Conservation (phyloP, 2,113 vertebrate genomes). For the Atherinomorus stipes region DNA sequence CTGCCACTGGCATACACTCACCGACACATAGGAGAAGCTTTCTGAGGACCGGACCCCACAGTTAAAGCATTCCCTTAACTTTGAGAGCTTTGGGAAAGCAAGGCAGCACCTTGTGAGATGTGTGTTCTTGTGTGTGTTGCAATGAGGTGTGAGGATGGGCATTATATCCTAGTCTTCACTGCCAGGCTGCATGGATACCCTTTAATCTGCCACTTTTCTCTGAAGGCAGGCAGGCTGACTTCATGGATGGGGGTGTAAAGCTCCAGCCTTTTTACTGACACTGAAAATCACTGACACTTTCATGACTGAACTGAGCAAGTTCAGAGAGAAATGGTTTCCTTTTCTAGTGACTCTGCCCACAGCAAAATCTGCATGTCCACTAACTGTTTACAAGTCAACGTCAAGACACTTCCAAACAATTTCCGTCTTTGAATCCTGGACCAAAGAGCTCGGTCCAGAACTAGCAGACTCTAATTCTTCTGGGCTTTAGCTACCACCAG, state of each 20-base stretch:
- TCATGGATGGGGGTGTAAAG: neutral
- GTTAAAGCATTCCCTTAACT: slow-evolving; percentile 9
- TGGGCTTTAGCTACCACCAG: slow-evolving; percentile 71
- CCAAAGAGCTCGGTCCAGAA: slow-evolving; percentile 65
- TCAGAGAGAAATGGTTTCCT: neutral
- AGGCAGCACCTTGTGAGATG: slow-evolving; percentile 20
- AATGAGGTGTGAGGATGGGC: slow-evolving; percentile 45
- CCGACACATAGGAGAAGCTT: slow-evolving; percentile 84
- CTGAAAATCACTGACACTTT: slow-evolving; percentile 9
- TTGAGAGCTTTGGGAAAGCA: slow-evolving; percentile 11
- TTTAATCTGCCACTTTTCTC: slow-evolving; percentile 50
- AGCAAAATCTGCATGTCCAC: slow-evolving; percentile 56
- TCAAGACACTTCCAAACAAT: slow-evolving; percentile 35
- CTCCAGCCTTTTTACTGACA: slow-evolving; percentile 7
- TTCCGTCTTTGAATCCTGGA: slow-evolving; percentile 55
- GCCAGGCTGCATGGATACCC: slow-evolving; percentile 53
- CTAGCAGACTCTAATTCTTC: slow-evolving; percentile 46
- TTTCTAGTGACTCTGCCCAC: slow-evolving; percentile 25
- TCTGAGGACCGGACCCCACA: neutral
- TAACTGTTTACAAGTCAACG: slow-evolving; percentile 72
- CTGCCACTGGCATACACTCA: slow-evolving; percentile 93
- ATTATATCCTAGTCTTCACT: slow-evolving; percentile 45
- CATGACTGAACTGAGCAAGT: slow-evolving; percentile 3
- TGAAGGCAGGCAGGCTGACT: slow-evolving; percentile 24
- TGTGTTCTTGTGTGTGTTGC: slow-evolving; percentile 37